Base-by-base conservation (phyloP, 1,140 invertebrate genomes). In the Pemphigus obesinymphae region DNA sequence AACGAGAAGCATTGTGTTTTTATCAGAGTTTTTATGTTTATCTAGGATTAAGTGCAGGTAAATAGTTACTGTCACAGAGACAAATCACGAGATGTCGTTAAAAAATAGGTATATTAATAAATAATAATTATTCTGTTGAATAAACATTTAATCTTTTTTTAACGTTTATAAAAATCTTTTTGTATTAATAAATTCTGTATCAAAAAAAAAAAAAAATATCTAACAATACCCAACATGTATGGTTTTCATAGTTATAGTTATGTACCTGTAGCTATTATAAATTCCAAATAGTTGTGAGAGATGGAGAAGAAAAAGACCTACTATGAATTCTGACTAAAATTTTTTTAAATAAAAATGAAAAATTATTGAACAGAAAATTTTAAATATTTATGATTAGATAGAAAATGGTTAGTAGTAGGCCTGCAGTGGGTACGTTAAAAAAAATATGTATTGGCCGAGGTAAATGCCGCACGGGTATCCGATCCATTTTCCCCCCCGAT, bases 321-420 rank as follows among this genome's bases (percentile, higher is more conserved):
- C n/a, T n/a, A n/a, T n/a, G n/a, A n/a, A n/a, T n/a, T n/a, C n/a
- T n/a, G n/a, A 61, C 6, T 8, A 17, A 31, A 61, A 26, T 58
- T 17, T 61, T 61, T 1, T 1, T 29, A 61, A 61, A 5, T 6
- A 29, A 29, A 61, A 29, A 29, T 29, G 26, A 26, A 29, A 29
- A 23, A 11, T 15, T 31, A 31, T 17, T 26, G 15, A 31, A 61
- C 26, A 6, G 15, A 43, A 68, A 68, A 40, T 37, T 10, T 37
- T 8, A 66, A 66, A 40, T 10, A 34, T 45, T 45, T 15, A 13
- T 13, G 13, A 43, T 26, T 3, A 37, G n/a, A n/a, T 43, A 11
- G 66, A 70, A 70, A 70, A 70, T 40, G 68, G 40, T 70, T 45
- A n/a, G n/a, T n/a, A n/a, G n/a, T n/a, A n/a, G n/a, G n/a, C n/a